Evolutionary conservation across 2,113 vertebrate genomes (phyloP), one percentile per base, ranked within the genome.

Genomic region (Mesitornis unicolor): DNA sequence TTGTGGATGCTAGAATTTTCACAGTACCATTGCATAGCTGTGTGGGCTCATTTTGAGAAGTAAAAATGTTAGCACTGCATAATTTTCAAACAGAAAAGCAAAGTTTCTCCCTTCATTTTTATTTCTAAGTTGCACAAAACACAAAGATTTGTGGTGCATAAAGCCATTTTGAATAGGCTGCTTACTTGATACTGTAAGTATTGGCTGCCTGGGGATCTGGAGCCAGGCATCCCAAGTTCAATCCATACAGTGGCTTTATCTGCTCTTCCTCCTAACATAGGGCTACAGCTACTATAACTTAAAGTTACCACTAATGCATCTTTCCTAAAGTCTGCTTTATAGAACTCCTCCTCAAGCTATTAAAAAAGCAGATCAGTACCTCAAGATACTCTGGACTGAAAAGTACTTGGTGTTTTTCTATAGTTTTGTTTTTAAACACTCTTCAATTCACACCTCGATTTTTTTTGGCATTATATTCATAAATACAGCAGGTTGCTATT

Each of bases 141-240:
- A 38, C 42, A 63, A 89, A 74, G 93, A 89, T 91, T 83, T 89
- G 86, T 83, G 38, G 67, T 94, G 68, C 63, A 89, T 48, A 83
- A 93, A 96, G 36, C 42, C 74, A 48, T 85, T 91, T 68, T 73
- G 47, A 92, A 93, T 50, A 80, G 51, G 59, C 74, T 89, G 65
- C 81, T 92, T 89, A 96, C 90, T 86, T 91, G 59, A 51, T 60
- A 38, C 63, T 60, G 25, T 43, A 70, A 43, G 82, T 82, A 84
- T 87, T 79, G 76, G 56, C 87, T 90, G 78, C 71, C 75, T 48
- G 36, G n/a, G n/a, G 84, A 50, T n/a, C 71, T 93, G 95, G 92
- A 73, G 95, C 94, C 92, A 92, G 77, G 59, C 17, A n/a, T n/a
- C 63, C 35, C 28, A 64, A 61, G 51, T 51, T 54, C 81, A 83